Evolutionary conservation across 1,140 invertebrate genomes (phyloP), one percentile per base, ranked within the genome.

Genomic region (Papilio helenus): DNA sequence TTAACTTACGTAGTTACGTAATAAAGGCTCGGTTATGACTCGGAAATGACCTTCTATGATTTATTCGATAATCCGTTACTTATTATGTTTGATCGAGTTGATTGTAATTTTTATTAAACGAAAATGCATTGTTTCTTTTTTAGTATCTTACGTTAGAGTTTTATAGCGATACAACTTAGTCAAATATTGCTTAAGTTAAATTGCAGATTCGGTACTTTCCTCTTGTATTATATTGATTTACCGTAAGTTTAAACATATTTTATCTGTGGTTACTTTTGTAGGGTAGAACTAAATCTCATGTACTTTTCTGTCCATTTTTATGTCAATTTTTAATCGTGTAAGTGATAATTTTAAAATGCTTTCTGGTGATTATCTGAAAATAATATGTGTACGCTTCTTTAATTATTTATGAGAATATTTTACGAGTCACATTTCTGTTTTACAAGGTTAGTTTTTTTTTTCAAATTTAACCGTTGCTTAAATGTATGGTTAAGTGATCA

Each of bases 31-130:
- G 14, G 65, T 79, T 79, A 51, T 72, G 20, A 26, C 34, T 79
- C 61, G 78, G 72, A 81, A 81, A 49, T 79, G 72, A 81, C 74
- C 58, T 65, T 79, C 46, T 72, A 55, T 51, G 77, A 3, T 58
- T 58, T 39, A 55, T 76, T 76, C 26, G 73, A 76, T 58, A 58
- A 76, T 58, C 73, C 49, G 73, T 76, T 51, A 76, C 14, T 76
- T 49, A 23, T 73, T 29, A 18, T 68, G 26, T 68, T 68, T 68
- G 61, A 14, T 16, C 12, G 1, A 12, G 14, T 68, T 68, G 5
- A 29, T 16, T 68, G 26, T 18, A 29, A 65, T n/a, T n/a, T n/a
- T n/a, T 55, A 55, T n/a, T 51, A 16, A 51, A 51, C 14, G 14
- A 46, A 46, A 46, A 39, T 8, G 5, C 5, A 8, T 39, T 39